Percentiles rank a stretch among this genome's conserved stretches.
Evolutionary conservation across 2,888 invertebrate species (phyloP).

Genomic region (Patella caerulea): DNA sequence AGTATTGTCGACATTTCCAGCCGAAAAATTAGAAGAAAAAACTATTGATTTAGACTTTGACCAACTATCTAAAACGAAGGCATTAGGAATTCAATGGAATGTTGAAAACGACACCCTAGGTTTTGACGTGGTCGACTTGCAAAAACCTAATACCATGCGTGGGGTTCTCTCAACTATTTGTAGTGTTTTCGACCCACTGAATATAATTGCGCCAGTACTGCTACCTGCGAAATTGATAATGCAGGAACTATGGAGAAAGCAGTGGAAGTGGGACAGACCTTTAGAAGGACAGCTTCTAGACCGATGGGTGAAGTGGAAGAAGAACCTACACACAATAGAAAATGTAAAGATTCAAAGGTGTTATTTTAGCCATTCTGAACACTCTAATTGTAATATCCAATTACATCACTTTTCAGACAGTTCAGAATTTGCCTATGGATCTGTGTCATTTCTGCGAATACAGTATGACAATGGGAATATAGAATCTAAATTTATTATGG

Average conservation of each 20-base stretch:
- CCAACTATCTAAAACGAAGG: too few relatives aligned
- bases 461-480: conserved; percentile 17
- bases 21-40: too few relatives aligned
- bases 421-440: conserved; percentile 11
- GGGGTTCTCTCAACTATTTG: too few relatives aligned
- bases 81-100: too few relatives aligned
- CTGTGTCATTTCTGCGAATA: conserved; percentile 22
- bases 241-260: conserved; percentile 27
- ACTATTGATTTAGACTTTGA: too few relatives aligned
- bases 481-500: conserved; percentile 25
- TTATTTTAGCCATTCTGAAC: conserved; percentile 26
- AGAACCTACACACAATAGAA: conserved; percentile 16
- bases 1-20: conserved; percentile 22
- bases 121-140: too few relatives aligned
- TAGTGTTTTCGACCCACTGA: conserved; percentile 41
- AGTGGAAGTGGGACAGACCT: conserved; percentile 37
- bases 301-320: conserved; percentile 24
- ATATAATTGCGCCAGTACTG: conserved; percentile 36
- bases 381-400: conserved; percentile 6
- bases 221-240: conserved; percentile 34
- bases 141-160: too few relatives aligned
- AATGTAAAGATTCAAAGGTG: conserved; percentile 16
- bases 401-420: conserved; percentile 37
- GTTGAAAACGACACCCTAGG: too few relatives aligned
- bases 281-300: conserved; percentile 17